Evolutionary conservation across 37 sponge, comb jelly and placozoan species (phyloP), one percentile per base, ranked within the genome.

Genomic region (Agelas oroides): DNA sequence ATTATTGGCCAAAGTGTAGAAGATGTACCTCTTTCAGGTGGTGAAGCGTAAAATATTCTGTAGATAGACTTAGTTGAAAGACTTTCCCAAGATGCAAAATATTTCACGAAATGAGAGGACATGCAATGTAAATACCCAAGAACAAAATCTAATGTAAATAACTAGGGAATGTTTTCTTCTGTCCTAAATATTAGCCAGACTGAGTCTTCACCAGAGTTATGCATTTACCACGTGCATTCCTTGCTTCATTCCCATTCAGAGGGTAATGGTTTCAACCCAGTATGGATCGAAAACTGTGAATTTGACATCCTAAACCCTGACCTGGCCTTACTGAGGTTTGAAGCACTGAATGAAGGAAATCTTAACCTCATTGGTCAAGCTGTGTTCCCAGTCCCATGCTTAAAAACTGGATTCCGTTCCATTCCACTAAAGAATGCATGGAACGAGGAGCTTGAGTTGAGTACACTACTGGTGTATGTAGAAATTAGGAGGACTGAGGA

Each of bases 351-450:
- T 72, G 92, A 88, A 46, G 98, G 97, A 1, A 97, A 99, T 37
- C 94, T 96, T 20, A 97, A 95, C 70, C 91, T 93, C 77, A 81
- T 99, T 2, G 96, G 97, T 0, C 97, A 97, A 73, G 98, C 96
- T 16, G 88, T 90, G 52, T 91, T 84, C 75, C 99, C 99, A 14
- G 59, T 99, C 27, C 8, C 23, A 6, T 87, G 87, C 61, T 74
- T 99, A 36, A 85, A 86, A 28, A 59, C 92, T 19, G 99, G 99
- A 8, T 99, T 88, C 86, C 88, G 99, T 46, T 92, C 95, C 40
- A 91, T 99, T 15, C 88, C 75, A 54, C 91, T 99, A 53, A 93
- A 81, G 87, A 95, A 95, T 72, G 60, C 57, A 28, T 87, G 30
- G 78, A 86, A 89, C 57, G 97, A 99, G 36, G 99, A 99, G 73